Evolutionary conservation across 2,888 invertebrate genomes (phyloP).

Genomic region (Drosophila seclusa): DNA sequence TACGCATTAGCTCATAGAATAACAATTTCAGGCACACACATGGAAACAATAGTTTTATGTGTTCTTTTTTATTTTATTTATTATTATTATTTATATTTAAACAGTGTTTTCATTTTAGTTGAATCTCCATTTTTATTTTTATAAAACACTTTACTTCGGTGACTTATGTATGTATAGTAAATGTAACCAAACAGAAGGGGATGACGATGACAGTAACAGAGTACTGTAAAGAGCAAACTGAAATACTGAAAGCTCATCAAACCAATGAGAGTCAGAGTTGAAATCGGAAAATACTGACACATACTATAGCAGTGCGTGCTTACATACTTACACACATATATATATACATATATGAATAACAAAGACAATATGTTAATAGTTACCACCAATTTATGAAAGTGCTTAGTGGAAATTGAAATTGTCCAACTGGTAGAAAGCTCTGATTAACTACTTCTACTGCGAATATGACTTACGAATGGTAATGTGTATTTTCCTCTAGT

Average conservation of each 20-base stretch:
- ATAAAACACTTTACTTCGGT: conserved; percentile 38
- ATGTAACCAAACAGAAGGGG: conserved; percentile 47
- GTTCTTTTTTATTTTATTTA: not conserved
- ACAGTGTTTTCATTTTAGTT: conserved; percentile 4
- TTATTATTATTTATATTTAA: not conserved
- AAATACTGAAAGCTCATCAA: conserved; percentile 38
- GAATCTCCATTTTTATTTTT: conserved; percentile 14
- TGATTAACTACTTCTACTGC: not conserved
- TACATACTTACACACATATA: not conserved
- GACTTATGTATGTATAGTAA: conserved; percentile 55
- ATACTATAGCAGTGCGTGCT: conserved; percentile 5
- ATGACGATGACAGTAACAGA: conserved; percentile 40
- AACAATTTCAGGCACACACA: conserved; percentile 30
- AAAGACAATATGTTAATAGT: not conserved
- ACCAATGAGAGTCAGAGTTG: conserved; percentile 21
- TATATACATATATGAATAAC: not conserved
- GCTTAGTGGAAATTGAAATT: not conserved
- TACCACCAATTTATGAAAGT: not conserved
- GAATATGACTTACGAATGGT: conserved; percentile 1
- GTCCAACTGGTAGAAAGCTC: not conserved
- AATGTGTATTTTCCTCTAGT: conserved; percentile 21
- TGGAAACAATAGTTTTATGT: conserved; percentile 5
- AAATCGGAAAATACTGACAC: conserved; percentile 19
- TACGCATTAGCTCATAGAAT: conserved; percentile 24
- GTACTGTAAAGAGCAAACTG: conserved; percentile 27